phyloP scores from a whole-genome alignment of 2,888 invertebrate genomes.

The Drosophila leonis region DNA sequence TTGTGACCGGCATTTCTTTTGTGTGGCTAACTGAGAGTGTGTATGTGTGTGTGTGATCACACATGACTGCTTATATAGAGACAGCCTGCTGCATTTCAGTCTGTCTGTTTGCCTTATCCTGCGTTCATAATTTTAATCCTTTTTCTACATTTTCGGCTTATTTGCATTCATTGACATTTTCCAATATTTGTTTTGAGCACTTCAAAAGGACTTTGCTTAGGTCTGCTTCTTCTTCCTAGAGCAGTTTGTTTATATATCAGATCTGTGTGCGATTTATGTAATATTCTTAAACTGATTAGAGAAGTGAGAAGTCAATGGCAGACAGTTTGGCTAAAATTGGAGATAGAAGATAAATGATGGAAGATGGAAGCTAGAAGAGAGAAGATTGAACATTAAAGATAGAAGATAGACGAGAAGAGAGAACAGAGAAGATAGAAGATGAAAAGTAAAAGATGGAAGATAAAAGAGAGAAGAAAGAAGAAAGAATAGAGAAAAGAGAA shows the following conservation, averaged over 20 bases:
- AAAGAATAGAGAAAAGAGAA: not conserved
- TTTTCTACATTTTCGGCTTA: constrained; percentile 65
- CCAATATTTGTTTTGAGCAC: constrained; percentile 32
- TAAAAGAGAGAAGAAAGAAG: too few relatives aligned
- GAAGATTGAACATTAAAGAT: not conserved
- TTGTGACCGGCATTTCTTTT: constrained; percentile 59
- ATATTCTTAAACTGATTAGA: constrained; percentile 26
- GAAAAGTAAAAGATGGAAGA: too few relatives aligned
- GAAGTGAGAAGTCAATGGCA: constrained; percentile 6
- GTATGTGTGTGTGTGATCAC: constrained; percentile 39
- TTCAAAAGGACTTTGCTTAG: constrained; percentile 21
- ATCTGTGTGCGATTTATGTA: constrained; percentile 23
- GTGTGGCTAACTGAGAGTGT: constrained; percentile 39
- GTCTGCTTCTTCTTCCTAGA: not conserved
- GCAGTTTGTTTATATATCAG: constrained; percentile 16
- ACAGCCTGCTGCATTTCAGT: constrained; percentile 35
- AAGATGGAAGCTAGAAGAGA: not conserved
- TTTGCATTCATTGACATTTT: constrained; percentile 58
- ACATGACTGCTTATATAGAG: constrained; percentile 45
- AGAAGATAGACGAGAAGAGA: not conserved
- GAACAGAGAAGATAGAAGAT: too few relatives aligned
- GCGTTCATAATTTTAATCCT: constrained; percentile 78
- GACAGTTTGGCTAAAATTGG: not conserved
- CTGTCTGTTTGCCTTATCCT: constrained; percentile 70
- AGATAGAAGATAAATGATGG: not conserved